Evolutionary conservation across 2,113 vertebrate genomes (phyloP).

Genomic region (Corydoras sp.): DNA sequence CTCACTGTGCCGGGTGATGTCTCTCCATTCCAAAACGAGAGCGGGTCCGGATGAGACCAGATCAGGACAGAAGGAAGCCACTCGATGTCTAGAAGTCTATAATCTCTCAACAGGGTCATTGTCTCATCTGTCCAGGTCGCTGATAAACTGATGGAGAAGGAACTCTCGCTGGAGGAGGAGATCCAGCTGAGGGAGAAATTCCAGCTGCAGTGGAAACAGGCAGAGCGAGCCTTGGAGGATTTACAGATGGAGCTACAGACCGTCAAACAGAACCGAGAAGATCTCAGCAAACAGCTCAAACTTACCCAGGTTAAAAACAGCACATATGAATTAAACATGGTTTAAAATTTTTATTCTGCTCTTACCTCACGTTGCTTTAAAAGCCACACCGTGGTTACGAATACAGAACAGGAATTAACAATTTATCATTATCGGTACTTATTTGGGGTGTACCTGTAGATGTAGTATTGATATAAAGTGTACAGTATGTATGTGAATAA

Average conservation of each 20-base stretch:
- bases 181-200: conserved; percentile 67
- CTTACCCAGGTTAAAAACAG: conserved; percentile 54
- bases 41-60: too few relatives aligned
- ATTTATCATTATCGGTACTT: too few relatives aligned
- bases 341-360: not conserved
- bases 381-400: too few relatives aligned
- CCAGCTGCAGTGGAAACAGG: conserved; percentile 69
- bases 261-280: conserved; percentile 59
- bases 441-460: too few relatives aligned
- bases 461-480: too few relatives aligned
- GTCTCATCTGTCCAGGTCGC: conserved; percentile 53
- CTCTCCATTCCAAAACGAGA: too few relatives aligned
- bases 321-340: not conserved
- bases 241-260: conserved; percentile 66
- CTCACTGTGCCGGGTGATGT: too few relatives aligned
- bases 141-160: conserved; percentile 63
- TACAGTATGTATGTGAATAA: not conserved
- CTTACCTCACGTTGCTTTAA: not conserved
- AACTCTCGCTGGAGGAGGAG: conserved; percentile 66
- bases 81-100: too few relatives aligned
- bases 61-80: too few relatives aligned
- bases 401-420: too few relatives aligned
- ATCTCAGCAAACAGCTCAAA: conserved; percentile 65
- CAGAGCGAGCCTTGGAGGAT: conserved; percentile 63
- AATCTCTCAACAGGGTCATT: too few relatives aligned